Conservation (phyloP, 2,888 invertebrate genomes). For the Drosophila kambysellisi region DNA sequence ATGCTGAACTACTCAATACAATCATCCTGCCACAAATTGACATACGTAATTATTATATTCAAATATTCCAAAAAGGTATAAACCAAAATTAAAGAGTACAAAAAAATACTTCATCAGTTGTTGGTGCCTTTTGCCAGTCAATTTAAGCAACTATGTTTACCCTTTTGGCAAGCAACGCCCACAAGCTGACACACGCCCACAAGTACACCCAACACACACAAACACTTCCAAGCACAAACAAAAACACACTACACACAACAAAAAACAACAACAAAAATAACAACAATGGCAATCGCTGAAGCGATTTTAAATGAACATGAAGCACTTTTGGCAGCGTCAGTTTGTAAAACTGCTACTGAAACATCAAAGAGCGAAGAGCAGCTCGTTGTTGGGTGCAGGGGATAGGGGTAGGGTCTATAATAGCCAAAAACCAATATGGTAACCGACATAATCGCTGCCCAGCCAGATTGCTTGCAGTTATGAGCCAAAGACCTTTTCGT, state of each 20-base stretch:
- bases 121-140: conserved; percentile 48
- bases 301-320: conserved; percentile 54
- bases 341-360: conserved; percentile 49
- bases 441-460: conserved; percentile 61
- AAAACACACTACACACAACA: conserved; percentile 5
- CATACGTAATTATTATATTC: conserved; percentile 72
- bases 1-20: conserved; percentile 55
- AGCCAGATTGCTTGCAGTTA: conserved; percentile 36
- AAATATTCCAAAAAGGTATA: conserved; percentile 29
- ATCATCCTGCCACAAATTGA: conserved; percentile 62
- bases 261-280: not conserved
- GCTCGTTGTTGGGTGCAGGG: not conserved
- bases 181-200: conserved; percentile 43
- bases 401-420: conserved; percentile 45
- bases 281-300: conserved; percentile 36
- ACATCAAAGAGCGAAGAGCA: conserved; percentile 13
- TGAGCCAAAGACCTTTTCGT: conserved; percentile 17
- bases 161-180: conserved; percentile 66
- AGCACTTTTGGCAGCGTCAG: conserved; percentile 53
- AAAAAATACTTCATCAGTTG: conserved; percentile 27
- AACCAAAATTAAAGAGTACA: not conserved
- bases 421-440: conserved; percentile 59
- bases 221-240: conserved; percentile 1
- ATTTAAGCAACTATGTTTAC: conserved; percentile 55
- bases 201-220: conserved; percentile 5